These are phyloP conservation scores for Venturia canescens DNA, from an alignment of 1,140 invertebrate genomes.

Conservation along the genomic window DNA sequence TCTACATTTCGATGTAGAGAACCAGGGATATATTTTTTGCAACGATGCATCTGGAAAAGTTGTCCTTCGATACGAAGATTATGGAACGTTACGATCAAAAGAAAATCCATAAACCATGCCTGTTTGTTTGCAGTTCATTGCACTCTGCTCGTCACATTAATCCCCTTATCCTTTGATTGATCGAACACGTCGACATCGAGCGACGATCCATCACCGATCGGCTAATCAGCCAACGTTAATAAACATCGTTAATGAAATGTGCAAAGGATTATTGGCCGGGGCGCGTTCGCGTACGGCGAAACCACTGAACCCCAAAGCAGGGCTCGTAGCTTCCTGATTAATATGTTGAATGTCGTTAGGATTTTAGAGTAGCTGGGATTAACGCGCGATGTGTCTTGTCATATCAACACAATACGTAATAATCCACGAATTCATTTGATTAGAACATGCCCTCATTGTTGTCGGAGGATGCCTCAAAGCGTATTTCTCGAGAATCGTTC, in stretches of 20 bases:
- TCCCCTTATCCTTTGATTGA: constrained; percentile 71
- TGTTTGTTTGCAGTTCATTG: constrained; percentile 59
- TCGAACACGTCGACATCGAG: constrained; percentile 62
- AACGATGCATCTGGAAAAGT: constrained; percentile 26
- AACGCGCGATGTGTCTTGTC: not conserved
- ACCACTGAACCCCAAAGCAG: constrained; percentile 9
- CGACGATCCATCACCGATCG: constrained; percentile 66
- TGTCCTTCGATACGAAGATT: constrained; percentile 36
- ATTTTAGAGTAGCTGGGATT: not conserved
- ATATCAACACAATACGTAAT: not conserved
- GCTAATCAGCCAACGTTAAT: constrained; percentile 59
- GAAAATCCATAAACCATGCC: constrained; percentile 65
- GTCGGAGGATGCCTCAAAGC: no score
- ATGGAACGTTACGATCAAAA: constrained; percentile 66
- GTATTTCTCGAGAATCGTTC: no score
- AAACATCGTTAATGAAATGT: constrained; percentile 67
- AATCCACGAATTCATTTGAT: not conserved
- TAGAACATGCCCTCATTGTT: not conserved
- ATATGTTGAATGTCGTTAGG: constrained; percentile 17
- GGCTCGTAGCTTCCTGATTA: constrained; percentile 24
- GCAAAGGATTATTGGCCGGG: constrained; percentile 51
- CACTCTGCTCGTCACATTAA: constrained; percentile 64
- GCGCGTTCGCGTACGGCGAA: not conserved
- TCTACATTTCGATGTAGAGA: no score
- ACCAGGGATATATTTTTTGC: no score